Conservation (phyloP, 2,797 vertebrate genomes). For the Halcyon badia region DNA sequence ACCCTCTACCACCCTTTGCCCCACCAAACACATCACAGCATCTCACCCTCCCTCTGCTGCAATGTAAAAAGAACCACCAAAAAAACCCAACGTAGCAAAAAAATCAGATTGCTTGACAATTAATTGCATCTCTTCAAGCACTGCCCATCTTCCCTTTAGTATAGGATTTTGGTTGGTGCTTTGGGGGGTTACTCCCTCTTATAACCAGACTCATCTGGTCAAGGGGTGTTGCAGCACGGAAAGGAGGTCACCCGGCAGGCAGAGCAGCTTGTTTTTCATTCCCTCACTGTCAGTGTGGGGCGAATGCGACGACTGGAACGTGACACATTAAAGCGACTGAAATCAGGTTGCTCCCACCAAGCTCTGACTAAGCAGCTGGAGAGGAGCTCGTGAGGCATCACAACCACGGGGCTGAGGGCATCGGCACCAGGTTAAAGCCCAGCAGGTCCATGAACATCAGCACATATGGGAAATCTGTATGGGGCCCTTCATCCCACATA, state of each 20-base stretch:
- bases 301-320: constrained; percentile 9
- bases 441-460: not conserved
- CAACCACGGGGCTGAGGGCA: rapidly evolving
- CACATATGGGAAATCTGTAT: rapidly evolving
- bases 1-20: not conserved
- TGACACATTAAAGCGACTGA: constrained; percentile 32
- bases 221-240: not conserved
- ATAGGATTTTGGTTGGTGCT: not conserved
- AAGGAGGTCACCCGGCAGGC: not conserved
- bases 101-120: no score
- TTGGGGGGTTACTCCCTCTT: not conserved
- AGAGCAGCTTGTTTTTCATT: constrained; percentile 8
- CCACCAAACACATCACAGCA: rapidly evolving
- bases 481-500: not conserved
- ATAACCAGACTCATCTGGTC: not conserved
- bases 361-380: constrained; percentile 47
- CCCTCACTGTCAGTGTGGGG: constrained; percentile 47
- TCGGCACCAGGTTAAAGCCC: not conserved
- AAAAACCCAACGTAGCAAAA: no score
- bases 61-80: not conserved
- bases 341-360: constrained; percentile 61
- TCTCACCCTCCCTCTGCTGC: not conserved
- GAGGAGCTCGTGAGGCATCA: not conserved
- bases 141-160: not conserved
- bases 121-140: not conserved